Evolutionary conservation across 2,797 vertebrate species (phyloP).

Genomic region (Mormyrops attenuatus): DNA sequence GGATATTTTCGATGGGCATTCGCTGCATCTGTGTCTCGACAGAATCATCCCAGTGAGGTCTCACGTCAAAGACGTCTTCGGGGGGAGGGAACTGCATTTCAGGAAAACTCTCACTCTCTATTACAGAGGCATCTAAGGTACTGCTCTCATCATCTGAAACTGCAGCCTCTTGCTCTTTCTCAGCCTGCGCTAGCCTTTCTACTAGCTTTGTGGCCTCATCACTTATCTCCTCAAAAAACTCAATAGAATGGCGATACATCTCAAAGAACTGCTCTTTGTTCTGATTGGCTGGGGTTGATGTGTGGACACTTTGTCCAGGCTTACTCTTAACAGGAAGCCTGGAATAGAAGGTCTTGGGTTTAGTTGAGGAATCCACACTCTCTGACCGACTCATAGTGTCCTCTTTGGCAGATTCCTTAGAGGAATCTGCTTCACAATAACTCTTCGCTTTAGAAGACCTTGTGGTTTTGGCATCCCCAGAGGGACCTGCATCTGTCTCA

Average conservation of each 20-base stretch:
- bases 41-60: constrained; percentile 94
- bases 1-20: constrained; percentile 91
- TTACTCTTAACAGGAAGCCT: constrained; percentile 82
- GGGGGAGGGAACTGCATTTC: constrained; percentile 82
- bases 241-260: constrained; percentile 76
- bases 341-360: constrained; percentile 79
- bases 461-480: constrained; percentile 66
- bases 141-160: constrained; percentile 89
- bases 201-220: constrained; percentile 93
- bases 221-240: constrained; percentile 93
- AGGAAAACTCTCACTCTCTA: constrained; percentile 83
- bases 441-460: constrained; percentile 74
- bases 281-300: constrained; percentile 68
- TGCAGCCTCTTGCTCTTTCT: constrained; percentile 76
- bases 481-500: constrained; percentile 76
- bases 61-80: constrained; percentile 94
- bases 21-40: constrained; percentile 99
- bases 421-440: constrained; percentile 75
- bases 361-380: constrained; percentile 60
- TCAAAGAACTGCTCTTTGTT: constrained; percentile 73
- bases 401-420: constrained; percentile 64
- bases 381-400: constrained; percentile 48
- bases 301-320: constrained; percentile 51
- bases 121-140: constrained; percentile 83
- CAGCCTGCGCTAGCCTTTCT: constrained; percentile 83